A percentile compares a stretch with the other conserved stretches of the same genome.
phyloP scores from a whole-genome alignment of 2,113 vertebrate genomes.

The Apteryx owenii region DNA sequence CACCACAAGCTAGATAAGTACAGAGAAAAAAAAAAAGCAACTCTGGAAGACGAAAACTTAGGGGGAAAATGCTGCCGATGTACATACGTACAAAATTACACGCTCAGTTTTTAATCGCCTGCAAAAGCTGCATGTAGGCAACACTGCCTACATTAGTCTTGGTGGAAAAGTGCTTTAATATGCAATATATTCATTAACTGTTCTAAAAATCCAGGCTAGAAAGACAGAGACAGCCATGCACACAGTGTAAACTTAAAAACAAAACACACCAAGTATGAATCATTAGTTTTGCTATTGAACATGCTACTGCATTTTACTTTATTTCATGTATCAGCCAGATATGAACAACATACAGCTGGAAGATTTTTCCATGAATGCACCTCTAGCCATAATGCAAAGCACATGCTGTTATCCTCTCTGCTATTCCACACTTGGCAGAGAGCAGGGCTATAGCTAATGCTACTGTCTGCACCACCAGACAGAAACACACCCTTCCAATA shows the following conservation, averaged over 20 bases:
- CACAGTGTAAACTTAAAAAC: background rate
- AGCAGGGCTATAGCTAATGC: slow-evolving; percentile 64
- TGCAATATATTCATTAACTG: background rate
- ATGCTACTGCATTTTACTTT: background rate
- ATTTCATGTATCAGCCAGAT: background rate
- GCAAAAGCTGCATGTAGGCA: background rate
- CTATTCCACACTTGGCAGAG: slow-evolving; percentile 80
- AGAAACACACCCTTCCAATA: slow-evolving; percentile 32
- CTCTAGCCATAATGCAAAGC: slow-evolving; percentile 82
- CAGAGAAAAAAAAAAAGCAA: accelerated
- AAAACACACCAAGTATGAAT: background rate
- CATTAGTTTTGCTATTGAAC: background rate
- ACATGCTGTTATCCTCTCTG: slow-evolving; percentile 81
- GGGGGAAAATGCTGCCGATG: background rate
- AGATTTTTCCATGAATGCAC: slow-evolving; percentile 78
- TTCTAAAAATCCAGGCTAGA: background rate
- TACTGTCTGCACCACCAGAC: slow-evolving; percentile 76
- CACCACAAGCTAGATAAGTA: background rate
- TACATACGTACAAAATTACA: background rate
- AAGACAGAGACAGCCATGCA: background rate
- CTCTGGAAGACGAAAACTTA: background rate
- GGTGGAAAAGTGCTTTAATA: background rate
- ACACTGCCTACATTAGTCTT: background rate
- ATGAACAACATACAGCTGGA: slow-evolving; percentile 42
- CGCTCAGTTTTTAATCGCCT: background rate